Conservation (phyloP, 1,140 invertebrate genomes). For the Caenorhabditis inopinata region DNA sequence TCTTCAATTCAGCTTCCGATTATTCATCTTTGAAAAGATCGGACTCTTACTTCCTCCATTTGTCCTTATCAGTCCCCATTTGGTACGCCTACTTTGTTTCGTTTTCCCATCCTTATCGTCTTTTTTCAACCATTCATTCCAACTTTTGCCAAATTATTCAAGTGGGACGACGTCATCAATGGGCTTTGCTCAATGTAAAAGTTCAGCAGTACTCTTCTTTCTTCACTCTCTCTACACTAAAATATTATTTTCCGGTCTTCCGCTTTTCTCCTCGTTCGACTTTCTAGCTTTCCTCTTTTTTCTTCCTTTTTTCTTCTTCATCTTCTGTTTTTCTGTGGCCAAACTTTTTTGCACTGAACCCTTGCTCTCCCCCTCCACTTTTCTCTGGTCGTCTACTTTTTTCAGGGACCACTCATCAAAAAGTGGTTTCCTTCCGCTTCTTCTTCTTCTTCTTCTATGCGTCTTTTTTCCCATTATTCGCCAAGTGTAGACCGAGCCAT, state of each 20-base stretch:
- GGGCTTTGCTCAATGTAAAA: constrained; percentile 29
- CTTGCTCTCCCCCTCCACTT: not conserved
- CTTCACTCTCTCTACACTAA: not conserved
- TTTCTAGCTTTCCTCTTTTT: not conserved
- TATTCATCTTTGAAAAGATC: too few species aligned
- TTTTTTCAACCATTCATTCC: not conserved
- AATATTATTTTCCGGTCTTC: constrained; percentile 20
- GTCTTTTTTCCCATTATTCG: constrained; percentile 12
- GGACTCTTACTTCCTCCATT: too few species aligned
- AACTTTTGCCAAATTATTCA: constrained; percentile 22
- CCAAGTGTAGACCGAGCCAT: not conserved
- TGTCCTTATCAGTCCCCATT: not conserved
- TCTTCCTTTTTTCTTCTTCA: not conserved
- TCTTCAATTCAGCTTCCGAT: too few species aligned
- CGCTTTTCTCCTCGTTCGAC: too few species aligned
- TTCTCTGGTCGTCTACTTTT: not conserved
- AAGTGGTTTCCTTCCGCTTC: constrained; percentile 19
- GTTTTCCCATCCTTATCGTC: not conserved
- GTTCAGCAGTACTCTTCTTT: not conserved
- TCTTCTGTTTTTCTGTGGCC: not conserved
- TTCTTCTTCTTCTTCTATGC: not conserved
- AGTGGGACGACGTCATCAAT: not conserved
- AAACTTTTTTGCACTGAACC: constrained; percentile 29
- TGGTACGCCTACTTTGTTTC: constrained; percentile 11
- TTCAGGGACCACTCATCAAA: constrained; percentile 24